Percentiles rank a stretch among this genome's conserved stretches.
These are phyloP conservation scores for Epistrophe eligans DNA, from an alignment of 2,888 invertebrate species.

Conservation along the genomic window DNA sequence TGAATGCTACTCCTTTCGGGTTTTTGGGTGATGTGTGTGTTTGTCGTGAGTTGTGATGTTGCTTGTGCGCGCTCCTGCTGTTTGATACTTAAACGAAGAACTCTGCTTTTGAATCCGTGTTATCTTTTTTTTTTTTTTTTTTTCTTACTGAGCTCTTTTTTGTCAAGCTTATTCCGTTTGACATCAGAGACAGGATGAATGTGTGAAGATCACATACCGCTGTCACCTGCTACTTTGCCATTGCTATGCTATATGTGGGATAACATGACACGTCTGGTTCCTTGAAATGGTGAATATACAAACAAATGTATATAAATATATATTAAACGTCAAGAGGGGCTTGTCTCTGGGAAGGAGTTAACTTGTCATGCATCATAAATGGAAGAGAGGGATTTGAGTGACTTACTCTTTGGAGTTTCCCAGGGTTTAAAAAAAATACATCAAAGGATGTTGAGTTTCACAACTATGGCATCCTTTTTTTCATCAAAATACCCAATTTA, in stretches of 20 bases:
- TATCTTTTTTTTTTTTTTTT: conserved; percentile 18
- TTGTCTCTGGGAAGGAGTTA: conserved; percentile 69
- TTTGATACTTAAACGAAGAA: conserved; percentile 51
- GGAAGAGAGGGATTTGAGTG: conserved; percentile 51
- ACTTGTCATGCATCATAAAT: conserved; percentile 69
- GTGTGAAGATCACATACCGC: conserved; percentile 78
- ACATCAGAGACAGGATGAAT: conserved; percentile 74
- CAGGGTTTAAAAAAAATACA: conserved; percentile 10
- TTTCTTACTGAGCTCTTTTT: conserved; percentile 45
- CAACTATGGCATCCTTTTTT: conserved; percentile 38
- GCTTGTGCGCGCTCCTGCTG: conserved; percentile 71
- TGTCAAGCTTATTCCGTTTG: conserved; percentile 74
- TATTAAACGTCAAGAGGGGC: conserved; percentile 46
- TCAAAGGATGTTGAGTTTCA: conserved; percentile 53
- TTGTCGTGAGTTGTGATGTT: conserved; percentile 70
- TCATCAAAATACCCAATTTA: conserved; percentile 37
- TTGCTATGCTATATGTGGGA: conserved; percentile 26
- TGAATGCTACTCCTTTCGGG: conserved; percentile 65
- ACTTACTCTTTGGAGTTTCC: conserved; percentile 66
- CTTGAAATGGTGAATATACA: conserved; percentile 32
- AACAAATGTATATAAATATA: conserved; percentile 1
- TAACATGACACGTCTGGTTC: conserved; percentile 77
- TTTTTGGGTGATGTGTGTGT: conserved; percentile 36
- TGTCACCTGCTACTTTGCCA: conserved; percentile 78
- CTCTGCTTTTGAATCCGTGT: conserved; percentile 50